A percentile compares a stretch with the other conserved stretches of the same genome.
Conservation (phyloP, 2,797 vertebrate species). For the Chaetodon trifasciatus region DNA sequence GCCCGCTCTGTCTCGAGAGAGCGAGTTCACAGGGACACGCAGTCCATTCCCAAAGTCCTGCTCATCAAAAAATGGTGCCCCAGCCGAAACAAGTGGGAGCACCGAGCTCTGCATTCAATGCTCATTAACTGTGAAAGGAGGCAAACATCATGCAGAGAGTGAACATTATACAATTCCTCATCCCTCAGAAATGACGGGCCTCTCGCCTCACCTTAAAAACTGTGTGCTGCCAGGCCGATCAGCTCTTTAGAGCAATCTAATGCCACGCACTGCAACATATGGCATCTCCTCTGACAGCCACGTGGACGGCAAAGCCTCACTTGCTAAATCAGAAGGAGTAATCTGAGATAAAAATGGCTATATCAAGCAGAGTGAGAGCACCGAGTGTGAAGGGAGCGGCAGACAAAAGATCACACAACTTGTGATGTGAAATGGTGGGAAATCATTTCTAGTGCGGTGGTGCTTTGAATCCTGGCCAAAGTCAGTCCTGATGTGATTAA, state of each 20-base stretch:
- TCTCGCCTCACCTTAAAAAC: conserved; percentile 25
- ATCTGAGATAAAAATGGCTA: conserved; percentile 47
- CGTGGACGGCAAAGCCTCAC: conserved; percentile 27
- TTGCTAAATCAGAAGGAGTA: conserved; percentile 33
- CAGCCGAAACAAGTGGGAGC: conserved; percentile 43
- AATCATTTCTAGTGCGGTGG: conserved; percentile 64
- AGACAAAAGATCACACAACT: conserved; percentile 58
- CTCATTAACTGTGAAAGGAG: conserved; percentile 64
- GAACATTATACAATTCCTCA: conserved; percentile 33
- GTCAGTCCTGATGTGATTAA: conserved; percentile 79
- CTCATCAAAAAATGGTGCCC: conserved; percentile 59
- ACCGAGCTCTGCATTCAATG: conserved; percentile 49
- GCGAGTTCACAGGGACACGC: conserved; percentile 65
- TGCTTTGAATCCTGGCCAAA: conserved; percentile 77
- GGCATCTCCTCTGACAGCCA: conserved; percentile 9
- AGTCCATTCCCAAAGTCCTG: conserved; percentile 41
- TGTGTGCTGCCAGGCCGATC: neutral
- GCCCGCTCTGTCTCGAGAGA: conserved; percentile 45
- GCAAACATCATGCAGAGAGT: conserved; percentile 38
- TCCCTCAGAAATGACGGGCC: conserved; percentile 15
- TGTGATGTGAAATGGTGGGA: conserved; percentile 62
- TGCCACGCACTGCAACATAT: conserved; percentile 24
- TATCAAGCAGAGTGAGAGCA: conserved; percentile 30
- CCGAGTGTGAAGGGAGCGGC: conserved; percentile 18
- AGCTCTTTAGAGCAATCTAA: neutral